Evolutionary conservation across 53 echinoderm and acorn worm genomes (phyloP).

Genomic region (Zoroaster sp.): DNA sequence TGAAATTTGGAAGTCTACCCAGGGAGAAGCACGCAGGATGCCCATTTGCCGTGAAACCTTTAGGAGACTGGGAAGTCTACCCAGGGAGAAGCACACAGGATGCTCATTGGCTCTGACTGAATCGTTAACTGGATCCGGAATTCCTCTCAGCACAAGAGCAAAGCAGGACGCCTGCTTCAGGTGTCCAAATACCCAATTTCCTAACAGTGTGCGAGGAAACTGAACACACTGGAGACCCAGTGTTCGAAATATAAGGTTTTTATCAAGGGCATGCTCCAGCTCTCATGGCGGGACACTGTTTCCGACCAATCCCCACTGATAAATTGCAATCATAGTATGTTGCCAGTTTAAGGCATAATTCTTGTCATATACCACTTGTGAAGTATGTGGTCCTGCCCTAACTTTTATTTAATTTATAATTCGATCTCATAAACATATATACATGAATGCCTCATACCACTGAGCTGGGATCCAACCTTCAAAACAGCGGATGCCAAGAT

Average conservation of each 20-base stretch:
- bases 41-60: neutral
- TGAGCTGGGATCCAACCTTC: neutral
- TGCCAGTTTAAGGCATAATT: neutral
- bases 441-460: neutral
- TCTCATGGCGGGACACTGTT: neutral
- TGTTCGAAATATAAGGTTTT: neutral
- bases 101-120: neutral
- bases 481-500: neutral
- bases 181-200: neutral
- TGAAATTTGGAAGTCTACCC: slow-evolving; percentile 43
- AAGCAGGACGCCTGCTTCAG: neutral
- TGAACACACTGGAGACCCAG: neutral
- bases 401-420: neutral
- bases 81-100: neutral
- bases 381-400: neutral
- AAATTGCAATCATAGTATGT: neutral
- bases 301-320: neutral
- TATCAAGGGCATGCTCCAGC: neutral
- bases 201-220: neutral
- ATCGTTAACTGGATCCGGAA: slow-evolving; percentile 56
- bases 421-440: neutral
- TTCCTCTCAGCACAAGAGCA: slow-evolving; percentile 8
- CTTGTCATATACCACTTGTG: neutral
- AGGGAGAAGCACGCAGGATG: slow-evolving; percentile 22
- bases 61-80: neutral